Base-by-base conservation (phyloP, 2,888 invertebrate species). In the Corythucha ciliata region DNA sequence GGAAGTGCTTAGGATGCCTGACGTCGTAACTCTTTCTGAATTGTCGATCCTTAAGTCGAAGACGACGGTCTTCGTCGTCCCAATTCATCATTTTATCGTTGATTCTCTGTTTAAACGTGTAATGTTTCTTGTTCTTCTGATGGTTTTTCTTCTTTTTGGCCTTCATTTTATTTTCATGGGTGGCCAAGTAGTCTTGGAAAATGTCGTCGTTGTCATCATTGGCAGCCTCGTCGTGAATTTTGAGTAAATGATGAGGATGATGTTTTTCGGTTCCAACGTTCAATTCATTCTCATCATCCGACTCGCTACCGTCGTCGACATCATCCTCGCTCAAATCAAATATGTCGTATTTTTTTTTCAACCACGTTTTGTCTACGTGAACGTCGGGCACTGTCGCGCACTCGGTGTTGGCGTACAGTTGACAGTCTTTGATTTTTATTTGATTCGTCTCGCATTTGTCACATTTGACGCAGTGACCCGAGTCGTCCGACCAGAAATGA, bases 1-100 rank as follows among this genome's bases (percentile, higher is more conserved):
- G 29, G 49, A 49, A 49, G 26, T 49, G 49, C 18, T 36, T n/a
- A n/a, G n/a, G n/a, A n/a, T n/a, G n/a, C n/a, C n/a, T n/a, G n/a
- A n/a, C 36, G 36, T 24, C 36, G 16, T 36, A 37, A 14, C 24
- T 22, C n/a, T 27, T 25, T 7, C 42, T 33, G 8, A 20, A 6
- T 6, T 6, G 45, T 16, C 29, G 32, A 41, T 49, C 42, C 4
- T 40, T 40, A 25, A 32, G n/a, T n/a, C n/a, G n/a, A n/a, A n/a
- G n/a, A n/a, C 18, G 33, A 33, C 18, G 29, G 29, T 29, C 14
- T 33, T 33, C 22, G 8, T 51, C 51, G 20, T 45, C 45, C 45
- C 44, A 51, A 18, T 34, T 34, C 21, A 51, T 16, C 22, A 51
- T 37, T 26, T 51, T 51, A 32, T 45, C 45, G 51, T 51, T 51